Percentiles rank a stretch among this genome's conserved stretches.
Evolutionary conservation across 2,113 vertebrate genomes (phyloP).

Genomic region (Toxotes chatareus): DNA sequence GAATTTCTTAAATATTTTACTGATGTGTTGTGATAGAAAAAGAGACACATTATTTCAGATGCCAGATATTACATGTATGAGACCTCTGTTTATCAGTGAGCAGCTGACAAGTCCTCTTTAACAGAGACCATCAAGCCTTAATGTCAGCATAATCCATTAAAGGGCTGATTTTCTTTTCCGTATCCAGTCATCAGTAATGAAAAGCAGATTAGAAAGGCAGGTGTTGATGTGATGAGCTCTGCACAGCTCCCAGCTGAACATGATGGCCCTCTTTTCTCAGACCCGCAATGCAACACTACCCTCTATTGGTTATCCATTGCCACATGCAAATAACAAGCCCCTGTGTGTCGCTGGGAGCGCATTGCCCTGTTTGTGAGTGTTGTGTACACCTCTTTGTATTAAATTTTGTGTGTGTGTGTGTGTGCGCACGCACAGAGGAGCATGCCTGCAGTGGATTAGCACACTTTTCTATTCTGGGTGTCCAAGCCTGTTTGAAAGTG

Average conservation of each 20-base stretch:
- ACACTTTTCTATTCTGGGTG: slow-evolving; percentile 21
- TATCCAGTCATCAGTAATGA: slow-evolving; percentile 34
- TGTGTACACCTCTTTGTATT: not conserved
- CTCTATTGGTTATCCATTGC: slow-evolving; percentile 79
- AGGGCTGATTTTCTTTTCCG: slow-evolving; percentile 14
- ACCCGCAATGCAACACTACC: slow-evolving; percentile 84
- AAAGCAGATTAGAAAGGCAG: slow-evolving; percentile 41
- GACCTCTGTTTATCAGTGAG: slow-evolving; percentile 3
- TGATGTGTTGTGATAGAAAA: not conserved
- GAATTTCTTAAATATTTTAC: not conserved
- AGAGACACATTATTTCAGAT: not conserved
- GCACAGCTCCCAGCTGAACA: not conserved
- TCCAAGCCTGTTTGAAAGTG: slow-evolving; percentile 21
- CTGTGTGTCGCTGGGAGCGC: not conserved
- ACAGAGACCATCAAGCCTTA: slow-evolving; percentile 32
- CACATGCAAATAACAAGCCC: slow-evolving; percentile 59
- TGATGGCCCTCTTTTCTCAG: slow-evolving; percentile 32
- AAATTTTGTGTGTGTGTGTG: slow-evolving; percentile 13
- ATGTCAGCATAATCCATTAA: slow-evolving; percentile 49
- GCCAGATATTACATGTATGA: not conserved
- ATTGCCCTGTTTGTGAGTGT: not conserved
- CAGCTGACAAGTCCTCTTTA: slow-evolving; percentile 38
- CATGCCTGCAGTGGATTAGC: slow-evolving; percentile 1
- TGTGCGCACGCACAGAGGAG: not conserved
- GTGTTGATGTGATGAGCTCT: slow-evolving; percentile 45